A percentile compares a stretch with the other conserved stretches of the same genome.
Conservation (phyloP, 2,888 invertebrate genomes). For the Seira musarum region DNA sequence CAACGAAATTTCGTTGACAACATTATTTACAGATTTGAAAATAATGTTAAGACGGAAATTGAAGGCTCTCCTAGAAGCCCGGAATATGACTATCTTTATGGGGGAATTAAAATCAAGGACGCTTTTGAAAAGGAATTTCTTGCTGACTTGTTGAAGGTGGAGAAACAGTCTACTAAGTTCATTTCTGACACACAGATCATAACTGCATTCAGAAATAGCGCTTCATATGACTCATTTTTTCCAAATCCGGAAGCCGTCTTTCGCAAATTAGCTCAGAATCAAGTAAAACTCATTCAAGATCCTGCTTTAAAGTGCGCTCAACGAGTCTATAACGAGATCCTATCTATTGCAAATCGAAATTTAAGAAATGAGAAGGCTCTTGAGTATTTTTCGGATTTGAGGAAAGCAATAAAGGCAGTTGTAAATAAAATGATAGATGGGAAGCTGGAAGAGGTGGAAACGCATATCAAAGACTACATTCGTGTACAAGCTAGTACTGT, state of each 20-base stretch:
- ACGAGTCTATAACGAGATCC: constrained; percentile 25
- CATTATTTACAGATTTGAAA: constrained; percentile 27
- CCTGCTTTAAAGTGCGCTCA: constrained; percentile 41
- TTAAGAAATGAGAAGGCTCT: background rate
- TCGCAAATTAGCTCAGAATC: constrained; percentile 24
- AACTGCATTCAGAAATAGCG: constrained; percentile 40
- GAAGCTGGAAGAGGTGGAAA: constrained; percentile 17
- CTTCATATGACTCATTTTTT: constrained; percentile 34
- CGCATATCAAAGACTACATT: constrained; percentile 42
- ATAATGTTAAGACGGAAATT: constrained; percentile 20
- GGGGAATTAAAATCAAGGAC: constrained; percentile 41
- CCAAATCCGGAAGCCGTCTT: constrained; percentile 40
- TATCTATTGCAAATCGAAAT: constrained; percentile 22
- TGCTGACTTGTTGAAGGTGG: constrained; percentile 20
- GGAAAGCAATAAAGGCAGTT: constrained; percentile 2
- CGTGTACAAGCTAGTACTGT: constrained; percentile 32
- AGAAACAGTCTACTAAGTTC: background rate
- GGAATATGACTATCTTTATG: constrained; percentile 28
- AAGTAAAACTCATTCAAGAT: constrained; percentile 26
- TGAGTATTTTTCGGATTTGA: constrained; percentile 19
- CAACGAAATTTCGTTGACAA: constrained; percentile 7
- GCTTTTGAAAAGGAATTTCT: constrained; percentile 29
- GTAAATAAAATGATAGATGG: constrained; percentile 19
- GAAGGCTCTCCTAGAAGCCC: constrained; percentile 36
- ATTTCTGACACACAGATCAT: constrained; percentile 31